Base-by-base conservation (phyloP, 2,888 invertebrate species). In the Noctua fimbriata region DNA sequence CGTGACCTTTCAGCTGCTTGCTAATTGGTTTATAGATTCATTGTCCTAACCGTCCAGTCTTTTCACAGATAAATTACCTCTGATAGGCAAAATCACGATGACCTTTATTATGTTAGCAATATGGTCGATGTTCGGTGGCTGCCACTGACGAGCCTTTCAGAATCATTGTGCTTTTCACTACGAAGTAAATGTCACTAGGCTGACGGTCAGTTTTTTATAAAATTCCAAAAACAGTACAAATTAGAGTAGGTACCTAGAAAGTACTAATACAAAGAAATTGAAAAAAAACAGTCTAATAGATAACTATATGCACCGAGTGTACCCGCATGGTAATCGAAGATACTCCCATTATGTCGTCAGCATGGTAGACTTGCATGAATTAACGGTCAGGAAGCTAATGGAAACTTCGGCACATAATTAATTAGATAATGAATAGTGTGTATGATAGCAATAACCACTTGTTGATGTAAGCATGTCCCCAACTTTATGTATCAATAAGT, bases 321-420 rank as follows among this genome's bases (percentile, higher is more conserved):
- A 78, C 63, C 47, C 66, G 79, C 79, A 66, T 47, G 79, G 10
- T 71, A 41, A 47, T 66, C n/a, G 18, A 69, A 63, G 21, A 41
- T 60, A 28, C 7, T 52, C 16, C 28, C 72, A 60, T 32, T 65
- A 79, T 71, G 70, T 66, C 16, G 28, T 66, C 28, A 32, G 79
- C 36, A 70, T 55, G 52, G 72, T 60, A 72, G 73, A 60, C 66
- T 70, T 76, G 81, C 70, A 81, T 80, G 81, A 36, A 47, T 60
- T 18, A n/a, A 63, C 69, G 21, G 12, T 16, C 47, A 12, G 12
- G 18, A 36, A 41, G 58, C 21, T 69, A 55, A 65, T 49, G 32
- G 41, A 14, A 28, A 36, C 44, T 69, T n/a, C 10, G 52, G 44
- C 28, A 52, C 7, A 73, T 69, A 16, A 74, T 44, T 44, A 44